Evolutionary conservation across 2,797 vertebrate species (phyloP).

Genomic region (Menidia menidia): DNA sequence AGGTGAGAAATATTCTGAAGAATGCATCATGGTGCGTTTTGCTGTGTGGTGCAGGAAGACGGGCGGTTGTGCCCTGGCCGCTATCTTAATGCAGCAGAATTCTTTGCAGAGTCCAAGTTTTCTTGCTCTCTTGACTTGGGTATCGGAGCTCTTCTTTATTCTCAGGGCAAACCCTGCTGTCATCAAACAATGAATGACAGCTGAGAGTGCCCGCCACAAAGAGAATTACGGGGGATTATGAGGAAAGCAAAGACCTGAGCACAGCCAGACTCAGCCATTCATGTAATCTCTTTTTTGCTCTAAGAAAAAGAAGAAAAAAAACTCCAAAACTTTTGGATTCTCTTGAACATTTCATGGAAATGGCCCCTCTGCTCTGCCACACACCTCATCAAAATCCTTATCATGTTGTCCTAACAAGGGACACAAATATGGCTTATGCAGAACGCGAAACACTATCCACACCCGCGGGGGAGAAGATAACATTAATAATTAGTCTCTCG

Average conservation of each 20-base stretch:
- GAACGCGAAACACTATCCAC: slow-evolving; percentile 21
- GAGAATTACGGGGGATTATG: slow-evolving; percentile 79
- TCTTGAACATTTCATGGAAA: slow-evolving; percentile 14
- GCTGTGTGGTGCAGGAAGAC: background rate
- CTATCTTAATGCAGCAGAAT: slow-evolving; percentile 4
- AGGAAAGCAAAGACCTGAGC: slow-evolving; percentile 61
- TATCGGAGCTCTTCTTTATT: slow-evolving; percentile 32
- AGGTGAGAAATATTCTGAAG: background rate
- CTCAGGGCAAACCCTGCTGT: slow-evolving; percentile 31
- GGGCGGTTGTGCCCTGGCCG: background rate
- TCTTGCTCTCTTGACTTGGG: slow-evolving; percentile 16
- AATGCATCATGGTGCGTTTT: background rate
- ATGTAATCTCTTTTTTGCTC: slow-evolving; percentile 68
- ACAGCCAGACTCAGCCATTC: slow-evolving; percentile 61
- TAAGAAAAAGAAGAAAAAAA: slow-evolving; percentile 19
- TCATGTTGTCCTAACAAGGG: slow-evolving; percentile 19
- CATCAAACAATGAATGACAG: slow-evolving; percentile 64
- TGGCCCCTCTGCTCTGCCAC: slow-evolving; percentile 25
- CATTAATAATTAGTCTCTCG: slow-evolving; percentile 49
- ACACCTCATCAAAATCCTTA: slow-evolving; percentile 19
- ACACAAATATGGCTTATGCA: slow-evolving; percentile 25
- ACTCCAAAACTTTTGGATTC: slow-evolving; percentile 19
- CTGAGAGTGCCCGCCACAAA: slow-evolving; percentile 67
- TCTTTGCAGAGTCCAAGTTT: slow-evolving; percentile 20
- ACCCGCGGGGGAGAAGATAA: slow-evolving; percentile 33